These are phyloP conservation scores for Anoura caudifer DNA, from an alignment of 2,113 vertebrate genomes.

Conservation along the genomic window DNA sequence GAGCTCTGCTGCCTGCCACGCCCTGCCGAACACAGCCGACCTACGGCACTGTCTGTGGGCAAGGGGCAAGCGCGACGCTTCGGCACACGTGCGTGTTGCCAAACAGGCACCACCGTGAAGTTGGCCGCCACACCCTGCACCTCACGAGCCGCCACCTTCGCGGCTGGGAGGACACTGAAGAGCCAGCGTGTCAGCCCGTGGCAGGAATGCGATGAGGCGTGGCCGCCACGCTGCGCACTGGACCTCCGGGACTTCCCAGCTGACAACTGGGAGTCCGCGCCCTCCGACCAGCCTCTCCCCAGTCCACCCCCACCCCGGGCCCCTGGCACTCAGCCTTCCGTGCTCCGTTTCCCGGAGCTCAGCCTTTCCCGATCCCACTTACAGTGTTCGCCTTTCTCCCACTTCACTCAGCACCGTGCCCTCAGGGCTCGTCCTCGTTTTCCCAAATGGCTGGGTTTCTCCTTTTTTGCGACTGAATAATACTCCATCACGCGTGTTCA, in stretches of 20 bases:
- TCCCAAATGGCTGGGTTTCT: background rate
- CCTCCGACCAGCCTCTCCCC: background rate
- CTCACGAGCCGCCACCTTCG: background rate
- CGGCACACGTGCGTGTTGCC: fast-evolving
- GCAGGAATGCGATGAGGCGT: fast-evolving
- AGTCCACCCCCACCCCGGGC: fast-evolving
- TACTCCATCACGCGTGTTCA: background rate
- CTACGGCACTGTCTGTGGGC: fast-evolving
- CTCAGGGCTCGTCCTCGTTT: background rate
- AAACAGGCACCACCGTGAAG: background rate
- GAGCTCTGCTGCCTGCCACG: fast-evolving
- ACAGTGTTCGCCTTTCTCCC: background rate
- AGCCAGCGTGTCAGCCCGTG: too few species aligned
- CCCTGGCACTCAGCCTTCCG: too few species aligned
- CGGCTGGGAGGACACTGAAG: background rate
- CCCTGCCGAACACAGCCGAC: fast-evolving
- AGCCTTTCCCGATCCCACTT: background rate
- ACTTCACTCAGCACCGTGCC: background rate
- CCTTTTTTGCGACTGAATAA: background rate
- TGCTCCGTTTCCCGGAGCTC: background rate
- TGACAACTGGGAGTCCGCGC: background rate
- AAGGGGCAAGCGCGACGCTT: fast-evolving
- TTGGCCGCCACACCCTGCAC: background rate
- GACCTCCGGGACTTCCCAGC: background rate
- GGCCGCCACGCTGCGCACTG: fast-evolving